phyloP scores from a whole-genome alignment of 1,140 invertebrate genomes.

The Ctenoplectra terminalis region DNA sequence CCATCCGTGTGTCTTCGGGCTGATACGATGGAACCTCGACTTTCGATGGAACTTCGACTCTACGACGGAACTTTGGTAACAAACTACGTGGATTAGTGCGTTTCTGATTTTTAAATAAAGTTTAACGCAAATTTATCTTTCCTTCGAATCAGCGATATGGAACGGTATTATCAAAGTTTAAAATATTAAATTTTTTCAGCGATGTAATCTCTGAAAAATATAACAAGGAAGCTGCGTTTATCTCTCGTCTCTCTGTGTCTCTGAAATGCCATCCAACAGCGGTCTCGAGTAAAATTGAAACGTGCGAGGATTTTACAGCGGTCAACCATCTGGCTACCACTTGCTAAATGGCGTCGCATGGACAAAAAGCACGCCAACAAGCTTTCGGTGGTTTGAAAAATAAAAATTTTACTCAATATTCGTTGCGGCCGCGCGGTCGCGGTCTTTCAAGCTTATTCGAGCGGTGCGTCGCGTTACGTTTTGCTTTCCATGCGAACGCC shows the following conservation, averaged over 20 bases:
- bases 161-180: too few relatives aligned
- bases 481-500: conserved; percentile 58
- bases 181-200: too few relatives aligned
- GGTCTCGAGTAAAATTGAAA: not conserved
- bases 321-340: not conserved
- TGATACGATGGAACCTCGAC: not conserved
- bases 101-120: too few relatives aligned
- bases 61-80: too few relatives aligned
- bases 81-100: too few relatives aligned
- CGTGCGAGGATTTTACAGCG: not conserved
- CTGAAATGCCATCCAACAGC: not conserved
- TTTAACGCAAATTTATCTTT: too few relatives aligned
- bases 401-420: conserved; percentile 45
- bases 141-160: too few relatives aligned
- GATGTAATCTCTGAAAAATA: too few relatives aligned
- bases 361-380: not conserved
- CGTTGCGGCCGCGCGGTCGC: not conserved
- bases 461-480: conserved; percentile 36
- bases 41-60: too few relatives aligned
- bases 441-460: conserved; percentile 32
- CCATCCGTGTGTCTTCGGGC: too few relatives aligned
- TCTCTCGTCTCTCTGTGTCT: not conserved
- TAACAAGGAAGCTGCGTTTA: not conserved
- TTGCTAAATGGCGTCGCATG: not conserved
- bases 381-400: not conserved